Evolutionary conservation across 2,888 invertebrate species (phyloP), one percentile per base, ranked within the genome.

Genomic region (Sphaerophoria rueppellii): DNA sequence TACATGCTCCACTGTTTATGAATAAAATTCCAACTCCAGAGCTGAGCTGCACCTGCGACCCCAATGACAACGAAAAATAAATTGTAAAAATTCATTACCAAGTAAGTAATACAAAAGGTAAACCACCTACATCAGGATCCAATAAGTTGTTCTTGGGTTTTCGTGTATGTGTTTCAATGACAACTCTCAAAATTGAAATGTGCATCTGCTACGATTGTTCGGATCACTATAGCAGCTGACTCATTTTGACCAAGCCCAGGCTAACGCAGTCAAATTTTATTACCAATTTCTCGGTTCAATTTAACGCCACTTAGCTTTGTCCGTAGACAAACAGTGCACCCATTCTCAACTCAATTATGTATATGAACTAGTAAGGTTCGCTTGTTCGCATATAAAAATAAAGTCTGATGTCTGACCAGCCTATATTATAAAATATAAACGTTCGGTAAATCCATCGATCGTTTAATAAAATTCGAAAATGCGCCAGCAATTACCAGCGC

Each of bases 401-500:
- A 4, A 43, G 43, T 43, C 9, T 43, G 7, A 35, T 11, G 4
- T 35, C 16, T n/a, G 40, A n/a, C 32, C 40, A 24, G 61, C 70
- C 85, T 73, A 81, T 85, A 24, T 24, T 24, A 24, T 24, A 24
- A 24, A 24, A 24, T 43, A 43, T 43, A 73, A 85, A 43, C 70
- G 77, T 60, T 32, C 24, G 40, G 6, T 77, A 81, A 85, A 76
- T 77, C 81, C 77, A 85, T 71, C 65, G 81, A 85, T 73, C 48
- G 81, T 46, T 75, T 24, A 76, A 81, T 46, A 79, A 24, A 76
- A 85, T 85, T 73, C 81, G 81, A 85, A 81, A 85, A 77, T 73
- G 48, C 60, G 52, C 85, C 73, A 75, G 70, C 81, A 85, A 85
- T 85, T 85, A 85, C 85, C 48, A 60, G 70, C 76, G 81, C 85